Base-by-base conservation (phyloP, 1,140 invertebrate species). In the Thalassaphorura encarpata region DNA sequence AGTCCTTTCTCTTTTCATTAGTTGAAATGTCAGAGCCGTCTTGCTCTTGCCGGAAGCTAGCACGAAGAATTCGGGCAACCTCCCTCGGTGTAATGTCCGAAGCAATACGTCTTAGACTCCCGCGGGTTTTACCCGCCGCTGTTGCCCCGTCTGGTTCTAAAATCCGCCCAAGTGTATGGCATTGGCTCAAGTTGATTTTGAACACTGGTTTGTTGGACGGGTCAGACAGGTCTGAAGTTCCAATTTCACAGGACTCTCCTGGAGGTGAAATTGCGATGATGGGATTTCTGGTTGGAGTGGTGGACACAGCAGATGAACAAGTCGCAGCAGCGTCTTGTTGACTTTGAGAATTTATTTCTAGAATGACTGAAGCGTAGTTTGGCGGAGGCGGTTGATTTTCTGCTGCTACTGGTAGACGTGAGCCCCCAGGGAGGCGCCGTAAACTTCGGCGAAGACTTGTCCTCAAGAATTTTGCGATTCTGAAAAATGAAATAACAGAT, bases 381-480 rank as follows among this genome's bases (percentile, higher is more conserved):
- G 80, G 80, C 0, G 80, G 80, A 0, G 80, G 78, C 26, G 62
- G 63, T 16, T 62, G 49, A 46, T 54, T 56, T 6, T 58, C 52
- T 16, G 51, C 23, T n/a, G 43, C 55, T n/a, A n/a, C n/a, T n/a
- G n/a, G 2, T 53, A 2, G 73, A 74, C 43, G 33, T 33, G 61
- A 75, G 1, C 76, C 74, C 2, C 78, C 57, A 5, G 72, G 75
- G 31, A 83, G 72, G 43, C 85, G 77, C 36, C 87, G 74, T 40
- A 89, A 82, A 67, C 86, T 89, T 31, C 85, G 72, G n/a, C 87
- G 70, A 27, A 90, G 78, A 66, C 85, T 88, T 65, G 85, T 82
- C 1, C 87, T 75, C 28, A 90, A 67, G 59, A 89, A 73, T 63
- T 89, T 89, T 3, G 84, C 84, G 54, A 88, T 78, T 46, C 83